Conservation (phyloP, 2,113 vertebrate species). For the Cochlearius cochlearius region DNA sequence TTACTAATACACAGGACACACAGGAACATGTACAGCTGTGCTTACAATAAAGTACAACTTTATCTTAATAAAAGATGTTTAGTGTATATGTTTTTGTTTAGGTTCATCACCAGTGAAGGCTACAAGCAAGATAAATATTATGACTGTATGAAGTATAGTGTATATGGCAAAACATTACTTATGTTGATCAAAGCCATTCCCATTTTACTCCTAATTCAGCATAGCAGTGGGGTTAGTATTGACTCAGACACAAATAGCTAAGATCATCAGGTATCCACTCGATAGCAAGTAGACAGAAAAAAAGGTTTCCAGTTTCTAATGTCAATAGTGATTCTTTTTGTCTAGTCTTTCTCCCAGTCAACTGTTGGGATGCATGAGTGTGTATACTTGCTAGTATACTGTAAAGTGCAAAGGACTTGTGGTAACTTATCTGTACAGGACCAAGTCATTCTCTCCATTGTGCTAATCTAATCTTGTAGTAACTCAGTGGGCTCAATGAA, state of each 20-base stretch:
- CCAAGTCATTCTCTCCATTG: neutral
- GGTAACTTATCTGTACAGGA: neutral
- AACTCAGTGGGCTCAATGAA: neutral
- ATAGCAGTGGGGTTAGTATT: neutral
- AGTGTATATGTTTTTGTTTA: neutral
- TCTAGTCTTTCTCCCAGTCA: neutral
- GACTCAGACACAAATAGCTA: neutral
- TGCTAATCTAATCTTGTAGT: neutral
- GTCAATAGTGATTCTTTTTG: neutral
- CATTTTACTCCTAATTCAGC: neutral
- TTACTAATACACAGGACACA: neutral
- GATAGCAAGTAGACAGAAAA: neutral
- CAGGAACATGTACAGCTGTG: neutral
- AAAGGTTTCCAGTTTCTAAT: neutral
- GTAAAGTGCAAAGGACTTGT: neutral
- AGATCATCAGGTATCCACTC: neutral
- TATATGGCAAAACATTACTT: neutral
- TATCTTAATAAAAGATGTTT: neutral
- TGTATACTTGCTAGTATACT: neutral
- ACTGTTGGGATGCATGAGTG: neutral
- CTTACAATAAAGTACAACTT: neutral
- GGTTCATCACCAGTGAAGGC: neutral
- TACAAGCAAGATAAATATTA: neutral
- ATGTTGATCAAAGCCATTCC: neutral
- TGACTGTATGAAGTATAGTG: neutral